Evolutionary conservation across 2,797 vertebrate species (phyloP), one percentile per base, ranked within the genome.

Genomic region (Oreonectes daqikongensis): DNA sequence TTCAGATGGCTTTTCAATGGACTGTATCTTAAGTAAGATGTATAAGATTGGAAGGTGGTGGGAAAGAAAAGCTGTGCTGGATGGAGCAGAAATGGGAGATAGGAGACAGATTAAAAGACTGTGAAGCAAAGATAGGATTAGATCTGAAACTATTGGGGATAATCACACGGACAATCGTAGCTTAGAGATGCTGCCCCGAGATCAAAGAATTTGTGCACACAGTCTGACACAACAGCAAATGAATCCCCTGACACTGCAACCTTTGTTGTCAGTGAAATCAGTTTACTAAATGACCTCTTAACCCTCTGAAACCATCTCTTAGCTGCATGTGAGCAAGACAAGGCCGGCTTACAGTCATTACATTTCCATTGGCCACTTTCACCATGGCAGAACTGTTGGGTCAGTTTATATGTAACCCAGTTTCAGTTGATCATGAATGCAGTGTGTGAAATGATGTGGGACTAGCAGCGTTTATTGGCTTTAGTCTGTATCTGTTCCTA

Each of bases 1-100:
- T 89, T 89, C 64, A 84, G 86, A 88, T 84, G 83, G 80, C 83
- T 88, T 91, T 90, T 85, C 81, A 81, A 75, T 84, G 42, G 81
- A 86, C 83, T 81, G 46, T 72, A 60, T 59, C 78, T 70, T 83
- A 50, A 81, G 82, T 68, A 83, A 85, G 84, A 83, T 83, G 69
- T 84, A 18, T 46, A 73, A 81, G 85, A 86, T 81, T 79, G 81
- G 78, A 77, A 86, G 82, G 73, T 79, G 80, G 80, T 81, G 66
- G 72, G 77, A 78, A 78, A 83, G 61, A 44, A 75, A 76, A 75
- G 78, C 18, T 48, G 30, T 46, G 57, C 76, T 66, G 72, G 63
- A 60, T 20, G 50, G 63, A 77, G 72, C 72, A 64, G 66, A 71
- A 52, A 81, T 32, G 72, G 55, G 69, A 74, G 61, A 78, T 59